phyloP scores from a whole-genome alignment of 2,888 invertebrate species.

The Tipula vernalis region DNA sequence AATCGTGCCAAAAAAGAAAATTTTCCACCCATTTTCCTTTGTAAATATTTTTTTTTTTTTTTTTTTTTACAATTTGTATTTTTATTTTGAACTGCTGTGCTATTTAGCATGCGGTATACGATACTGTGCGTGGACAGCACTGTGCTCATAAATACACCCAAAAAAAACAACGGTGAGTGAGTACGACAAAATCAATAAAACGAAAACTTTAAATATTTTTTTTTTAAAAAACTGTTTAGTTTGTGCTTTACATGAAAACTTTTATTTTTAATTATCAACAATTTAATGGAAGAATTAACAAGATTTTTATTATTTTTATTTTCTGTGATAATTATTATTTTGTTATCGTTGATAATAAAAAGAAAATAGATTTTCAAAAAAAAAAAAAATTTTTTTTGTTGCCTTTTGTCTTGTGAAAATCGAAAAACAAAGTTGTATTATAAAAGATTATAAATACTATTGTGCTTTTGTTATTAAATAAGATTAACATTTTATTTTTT shows the following conservation, averaged over 20 bases:
- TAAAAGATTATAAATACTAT: neutral
- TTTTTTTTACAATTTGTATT: too few relatives aligned
- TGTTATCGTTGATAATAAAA: neutral
- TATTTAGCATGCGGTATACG: neutral
- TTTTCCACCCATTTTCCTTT: neutral
- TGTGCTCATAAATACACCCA: neutral
- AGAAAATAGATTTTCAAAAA: neutral
- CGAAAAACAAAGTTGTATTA: neutral
- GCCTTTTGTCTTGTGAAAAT: neutral
- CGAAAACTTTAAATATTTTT: neutral
- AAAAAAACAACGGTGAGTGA: neutral
- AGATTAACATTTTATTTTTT: neutral
- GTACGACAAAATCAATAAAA: neutral
- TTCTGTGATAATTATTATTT: neutral
- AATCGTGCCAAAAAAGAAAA: neutral
- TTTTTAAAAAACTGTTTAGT: neutral
- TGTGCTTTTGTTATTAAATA: neutral
- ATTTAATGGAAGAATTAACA: conserved; percentile 4
- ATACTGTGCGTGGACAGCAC: neutral
- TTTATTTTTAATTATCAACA: neutral
- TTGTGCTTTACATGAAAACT: neutral
- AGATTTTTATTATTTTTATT: neutral
- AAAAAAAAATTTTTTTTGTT: neutral
- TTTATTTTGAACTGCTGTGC: neutral
- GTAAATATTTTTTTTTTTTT: neutral